phyloP scores from a whole-genome alignment of 2,888 invertebrate genomes.

The Blastobasis lacticolella region DNA sequence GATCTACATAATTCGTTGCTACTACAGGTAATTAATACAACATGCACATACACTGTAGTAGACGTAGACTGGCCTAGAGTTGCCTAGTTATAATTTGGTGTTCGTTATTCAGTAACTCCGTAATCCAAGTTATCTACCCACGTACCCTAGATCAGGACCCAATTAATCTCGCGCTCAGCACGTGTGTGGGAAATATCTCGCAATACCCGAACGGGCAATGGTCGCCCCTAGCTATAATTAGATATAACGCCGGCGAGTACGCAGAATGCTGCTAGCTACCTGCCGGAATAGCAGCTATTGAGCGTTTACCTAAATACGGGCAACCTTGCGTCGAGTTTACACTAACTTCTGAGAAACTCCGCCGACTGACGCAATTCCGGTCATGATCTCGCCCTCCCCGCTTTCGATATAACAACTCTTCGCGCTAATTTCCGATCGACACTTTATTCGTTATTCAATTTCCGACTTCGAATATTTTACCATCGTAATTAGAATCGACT shows the following conservation, averaged over 20 bases:
- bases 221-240: conserved; percentile 7
- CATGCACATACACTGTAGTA: too few species aligned
- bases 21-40: too few species aligned
- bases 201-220: not conserved
- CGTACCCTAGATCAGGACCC: not conserved
- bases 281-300: conserved; percentile 1
- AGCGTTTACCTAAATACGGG: conserved; percentile 12
- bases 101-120: not conserved
- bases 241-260: not conserved
- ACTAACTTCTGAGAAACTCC: conserved; percentile 61
- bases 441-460: conserved; percentile 73
- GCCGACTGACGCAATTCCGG: conserved; percentile 67
- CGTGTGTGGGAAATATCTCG: not conserved
- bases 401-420: conserved; percentile 59
- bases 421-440: conserved; percentile 71
- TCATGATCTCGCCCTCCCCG: conserved; percentile 54
- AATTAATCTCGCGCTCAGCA: not conserved
- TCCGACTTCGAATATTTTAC: conserved; percentile 55
- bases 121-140: too few species aligned
- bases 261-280: not conserved
- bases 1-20: too few species aligned
- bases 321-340: conserved; percentile 50
- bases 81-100: not conserved
- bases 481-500: conserved; percentile 19
- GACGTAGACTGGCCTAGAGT: too few species aligned